Conservation (phyloP, 2,797 vertebrate species). For the Chelon labrosus region DNA sequence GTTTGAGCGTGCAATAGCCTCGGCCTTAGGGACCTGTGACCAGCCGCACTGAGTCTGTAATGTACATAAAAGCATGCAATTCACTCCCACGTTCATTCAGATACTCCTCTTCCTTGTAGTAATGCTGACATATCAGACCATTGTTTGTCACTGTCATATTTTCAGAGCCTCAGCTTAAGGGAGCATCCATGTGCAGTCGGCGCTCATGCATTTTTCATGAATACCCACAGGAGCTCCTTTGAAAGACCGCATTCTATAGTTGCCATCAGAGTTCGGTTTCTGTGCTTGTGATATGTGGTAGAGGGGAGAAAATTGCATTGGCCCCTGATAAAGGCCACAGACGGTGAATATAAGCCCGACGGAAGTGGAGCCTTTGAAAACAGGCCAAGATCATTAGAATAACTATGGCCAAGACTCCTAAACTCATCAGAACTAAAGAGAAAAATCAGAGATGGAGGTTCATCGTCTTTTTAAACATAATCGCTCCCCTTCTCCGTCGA, state of each 20-base stretch:
- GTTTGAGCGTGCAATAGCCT: constrained; percentile 6
- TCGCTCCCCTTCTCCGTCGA: constrained; percentile 31
- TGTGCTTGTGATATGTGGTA: constrained; percentile 64
- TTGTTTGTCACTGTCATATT: constrained; percentile 81
- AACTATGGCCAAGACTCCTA: constrained; percentile 33
- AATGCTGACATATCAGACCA: constrained; percentile 66
- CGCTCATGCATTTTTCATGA: constrained; percentile 86
- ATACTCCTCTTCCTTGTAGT: constrained; percentile 45
- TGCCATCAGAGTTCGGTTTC: constrained; percentile 65
- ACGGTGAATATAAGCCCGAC: constrained; percentile 57
- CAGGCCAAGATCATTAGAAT: constrained; percentile 69
- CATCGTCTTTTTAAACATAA: constrained; percentile 43
- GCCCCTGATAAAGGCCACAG: constrained; percentile 67
- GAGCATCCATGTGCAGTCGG: constrained; percentile 75
- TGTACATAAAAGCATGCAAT: constrained; percentile 53
- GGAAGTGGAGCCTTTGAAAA: constrained; percentile 57
- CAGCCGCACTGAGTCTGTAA: constrained; percentile 45
- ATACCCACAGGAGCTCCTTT: constrained; percentile 73
- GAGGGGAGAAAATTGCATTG: constrained; percentile 68
- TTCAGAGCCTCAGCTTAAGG: constrained; percentile 69
- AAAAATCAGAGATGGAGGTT: constrained; percentile 23
- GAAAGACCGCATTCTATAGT: constrained; percentile 64
- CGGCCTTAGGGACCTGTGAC: constrained; percentile 49
- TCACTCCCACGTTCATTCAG: constrained; percentile 49
- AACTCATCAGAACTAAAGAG: constrained; percentile 35